Percentiles rank a stretch among this genome's conserved stretches.
Evolutionary conservation across 2,797 vertebrate species (phyloP).

Genomic region (Limosa lapponica): DNA sequence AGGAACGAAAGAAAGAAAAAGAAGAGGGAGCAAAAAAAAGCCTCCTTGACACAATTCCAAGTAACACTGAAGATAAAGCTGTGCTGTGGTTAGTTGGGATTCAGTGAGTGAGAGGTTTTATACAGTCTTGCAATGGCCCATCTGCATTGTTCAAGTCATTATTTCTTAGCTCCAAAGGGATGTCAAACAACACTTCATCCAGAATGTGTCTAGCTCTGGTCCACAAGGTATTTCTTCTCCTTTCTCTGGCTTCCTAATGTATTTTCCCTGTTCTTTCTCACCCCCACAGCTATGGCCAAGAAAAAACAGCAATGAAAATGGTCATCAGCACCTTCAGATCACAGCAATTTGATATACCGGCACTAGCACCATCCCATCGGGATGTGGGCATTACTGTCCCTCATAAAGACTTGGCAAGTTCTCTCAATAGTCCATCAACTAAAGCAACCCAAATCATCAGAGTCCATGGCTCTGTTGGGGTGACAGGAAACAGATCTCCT

Average conservation of each 20-base stretch:
- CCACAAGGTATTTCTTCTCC: background rate
- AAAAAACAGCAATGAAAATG: background rate
- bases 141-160: background rate
- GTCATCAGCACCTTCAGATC: background rate
- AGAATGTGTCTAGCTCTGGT: background rate
- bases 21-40: background rate
- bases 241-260: background rate
- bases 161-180: slow-evolving; percentile 5
- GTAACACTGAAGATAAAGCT: slow-evolving; percentile 36
- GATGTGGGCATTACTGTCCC: background rate
- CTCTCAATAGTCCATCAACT: background rate
- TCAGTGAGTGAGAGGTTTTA: slow-evolving; percentile 15
- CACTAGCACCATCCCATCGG: background rate
- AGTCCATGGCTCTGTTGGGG: background rate
- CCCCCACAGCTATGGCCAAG: background rate
- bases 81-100: background rate
- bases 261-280: background rate
- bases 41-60: slow-evolving; percentile 46
- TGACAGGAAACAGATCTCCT: background rate
- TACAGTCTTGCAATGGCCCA: background rate
- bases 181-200: background rate
- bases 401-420: background rate
- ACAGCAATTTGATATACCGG: background rate
- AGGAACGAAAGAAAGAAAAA: background rate
- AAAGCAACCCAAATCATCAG: background rate